phyloP scores from a whole-genome alignment of 2,797 vertebrate genomes.

The Heterohyrax brucei region DNA sequence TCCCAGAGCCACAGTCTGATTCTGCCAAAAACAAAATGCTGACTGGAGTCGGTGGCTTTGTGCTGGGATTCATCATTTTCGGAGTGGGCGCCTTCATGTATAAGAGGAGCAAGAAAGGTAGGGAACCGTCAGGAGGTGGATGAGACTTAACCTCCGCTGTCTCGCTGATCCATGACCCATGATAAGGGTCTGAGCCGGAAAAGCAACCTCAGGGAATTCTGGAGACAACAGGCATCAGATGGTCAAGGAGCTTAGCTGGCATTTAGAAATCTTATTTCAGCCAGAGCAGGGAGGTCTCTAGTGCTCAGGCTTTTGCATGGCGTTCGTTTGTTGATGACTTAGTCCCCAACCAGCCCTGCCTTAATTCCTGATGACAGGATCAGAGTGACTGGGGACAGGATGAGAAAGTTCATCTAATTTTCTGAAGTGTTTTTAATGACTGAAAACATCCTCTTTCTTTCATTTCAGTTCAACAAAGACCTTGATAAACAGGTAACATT shows the following conservation, averaged over 20 bases:
- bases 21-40: slow-evolving; percentile 60
- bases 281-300: not conserved
- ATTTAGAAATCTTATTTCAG: not conserved
- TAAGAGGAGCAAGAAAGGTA: slow-evolving; percentile 69
- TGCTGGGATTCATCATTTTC: slow-evolving; percentile 34
- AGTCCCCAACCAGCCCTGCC: not conserved
- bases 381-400: not conserved
- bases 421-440: not conserved
- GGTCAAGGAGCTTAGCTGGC: too few relatives aligned
- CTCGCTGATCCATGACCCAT: not conserved
- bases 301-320: rapidly evolving
- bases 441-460: not conserved
- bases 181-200: not conserved
- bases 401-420: not conserved
- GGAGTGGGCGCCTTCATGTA: not conserved
- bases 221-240: not conserved
- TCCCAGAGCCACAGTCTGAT: slow-evolving; percentile 50
- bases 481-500: not conserved
- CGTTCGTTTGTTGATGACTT: not conserved
- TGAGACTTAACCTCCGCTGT: not conserved
- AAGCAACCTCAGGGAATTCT: not conserved
- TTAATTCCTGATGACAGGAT: not conserved
- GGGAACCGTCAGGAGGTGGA: not conserved
- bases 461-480: slow-evolving; percentile 6
- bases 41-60: not conserved